These are phyloP conservation scores for Monomorium pharaonis DNA, from an alignment of 1,140 invertebrate genomes.

Conservation along the genomic window DNA sequence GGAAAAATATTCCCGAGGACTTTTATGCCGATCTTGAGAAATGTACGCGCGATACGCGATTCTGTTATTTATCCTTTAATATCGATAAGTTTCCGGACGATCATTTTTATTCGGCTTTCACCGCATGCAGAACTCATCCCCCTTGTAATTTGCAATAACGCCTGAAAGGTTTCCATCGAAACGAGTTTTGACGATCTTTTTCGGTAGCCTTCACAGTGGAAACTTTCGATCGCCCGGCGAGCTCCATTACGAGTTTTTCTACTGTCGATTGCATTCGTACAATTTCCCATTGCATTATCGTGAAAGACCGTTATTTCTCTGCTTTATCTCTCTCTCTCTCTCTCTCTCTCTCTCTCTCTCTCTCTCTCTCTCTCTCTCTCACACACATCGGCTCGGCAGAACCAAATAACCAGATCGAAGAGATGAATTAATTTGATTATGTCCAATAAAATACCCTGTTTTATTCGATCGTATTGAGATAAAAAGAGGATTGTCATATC, in stretches of 20 bases:
- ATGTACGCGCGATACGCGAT: neutral
- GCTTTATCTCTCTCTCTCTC: conserved; percentile 10
- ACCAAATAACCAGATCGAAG: conserved; percentile 2
- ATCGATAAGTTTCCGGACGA: neutral
- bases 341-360: no score
- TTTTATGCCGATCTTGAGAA: neutral
- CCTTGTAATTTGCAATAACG: conserved; percentile 55
- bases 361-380: no score
- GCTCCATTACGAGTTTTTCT: conserved; percentile 55
- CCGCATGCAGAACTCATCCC: conserved; percentile 9
- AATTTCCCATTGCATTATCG: conserved; percentile 55
- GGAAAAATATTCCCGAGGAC: neutral
- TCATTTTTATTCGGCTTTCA: conserved; percentile 55
- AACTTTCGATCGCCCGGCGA: conserved; percentile 54
- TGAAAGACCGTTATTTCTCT: conserved; percentile 51
- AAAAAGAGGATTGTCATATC: neutral
- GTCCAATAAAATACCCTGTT: conserved; percentile 1
- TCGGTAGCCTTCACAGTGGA: conserved; percentile 21
- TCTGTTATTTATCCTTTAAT: conserved; percentile 14
- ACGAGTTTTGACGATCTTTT: conserved; percentile 55
- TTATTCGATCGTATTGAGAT: neutral
- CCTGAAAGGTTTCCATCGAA: conserved; percentile 60
- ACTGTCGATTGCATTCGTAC: conserved; percentile 57
- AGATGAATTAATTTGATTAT: conserved; percentile 59
- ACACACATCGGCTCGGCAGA: neutral